phyloP scores from a whole-genome alignment of 2,113 vertebrate species.

The Otis tarda region DNA sequence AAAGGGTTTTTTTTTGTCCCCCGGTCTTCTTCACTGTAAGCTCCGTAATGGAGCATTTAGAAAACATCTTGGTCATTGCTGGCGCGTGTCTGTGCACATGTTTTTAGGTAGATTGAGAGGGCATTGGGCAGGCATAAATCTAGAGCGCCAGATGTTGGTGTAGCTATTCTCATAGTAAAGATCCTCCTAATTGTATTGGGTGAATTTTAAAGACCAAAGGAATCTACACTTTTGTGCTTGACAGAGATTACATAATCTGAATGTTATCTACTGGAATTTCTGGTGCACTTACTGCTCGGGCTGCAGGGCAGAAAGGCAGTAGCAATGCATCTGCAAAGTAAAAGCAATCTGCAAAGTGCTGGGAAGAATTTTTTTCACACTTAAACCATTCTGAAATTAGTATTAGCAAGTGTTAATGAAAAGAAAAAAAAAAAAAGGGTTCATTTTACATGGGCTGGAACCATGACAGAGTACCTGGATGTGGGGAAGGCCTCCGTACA shows the following conservation, averaged over 20 bases:
- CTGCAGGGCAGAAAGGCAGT: not conserved
- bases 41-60: not conserved
- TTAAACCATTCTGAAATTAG: not conserved
- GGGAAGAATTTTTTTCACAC: not conserved
- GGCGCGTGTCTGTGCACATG: not conserved
- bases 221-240: not conserved
- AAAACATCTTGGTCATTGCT: not conserved
- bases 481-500: not conserved
- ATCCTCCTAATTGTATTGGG: not conserved
- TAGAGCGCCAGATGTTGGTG: not conserved
- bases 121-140: not conserved
- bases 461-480: rapidly evolving
- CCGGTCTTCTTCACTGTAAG: not conserved
- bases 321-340: not conserved
- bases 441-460: not conserved
- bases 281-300: not conserved
- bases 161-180: not conserved
- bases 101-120: not conserved
- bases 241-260: not conserved
- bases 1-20: rapidly evolving
- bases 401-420: rapidly evolving
- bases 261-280: rapidly evolving
- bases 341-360: not conserved
- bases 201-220: not conserved
- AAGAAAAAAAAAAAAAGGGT: rapidly evolving